Percentiles rank a stretch among this genome's conserved stretches.
These are phyloP conservation scores for Eilema sororculum DNA, from an alignment of 2,888 invertebrate genomes.

Conservation along the genomic window DNA sequence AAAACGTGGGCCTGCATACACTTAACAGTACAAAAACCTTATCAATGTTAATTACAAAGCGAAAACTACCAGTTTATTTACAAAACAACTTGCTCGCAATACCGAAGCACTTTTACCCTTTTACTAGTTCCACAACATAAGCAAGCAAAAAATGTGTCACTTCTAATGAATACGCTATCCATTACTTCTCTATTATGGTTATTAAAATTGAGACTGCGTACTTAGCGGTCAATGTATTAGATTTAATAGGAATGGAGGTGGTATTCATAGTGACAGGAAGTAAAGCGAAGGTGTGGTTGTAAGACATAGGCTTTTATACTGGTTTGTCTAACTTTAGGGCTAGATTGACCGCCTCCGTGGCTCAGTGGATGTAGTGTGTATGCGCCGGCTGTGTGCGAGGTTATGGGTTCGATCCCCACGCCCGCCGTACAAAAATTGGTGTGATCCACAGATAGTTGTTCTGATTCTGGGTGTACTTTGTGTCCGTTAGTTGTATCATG, in stretches of 20 bases:
- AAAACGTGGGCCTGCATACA: background rate
- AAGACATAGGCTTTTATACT: constrained; percentile 35
- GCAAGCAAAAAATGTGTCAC: background rate
- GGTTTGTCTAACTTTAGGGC: constrained; percentile 20
- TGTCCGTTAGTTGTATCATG: no score
- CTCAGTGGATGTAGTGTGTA: no score
- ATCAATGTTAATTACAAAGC: constrained; percentile 1
- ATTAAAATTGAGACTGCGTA: background rate
- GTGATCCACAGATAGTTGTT: no score
- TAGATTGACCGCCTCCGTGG: no score
- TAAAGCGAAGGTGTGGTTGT: constrained; percentile 43
- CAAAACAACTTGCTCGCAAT: constrained; percentile 4
- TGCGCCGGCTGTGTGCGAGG: no score
- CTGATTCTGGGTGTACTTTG: no score
- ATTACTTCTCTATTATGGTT: constrained; percentile 14
- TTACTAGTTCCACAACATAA: constrained; percentile 9
- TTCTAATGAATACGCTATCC: background rate
- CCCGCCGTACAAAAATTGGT: no score
- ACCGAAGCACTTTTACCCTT: constrained; percentile 20
- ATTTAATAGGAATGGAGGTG: constrained; percentile 32
- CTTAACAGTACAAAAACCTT: background rate
- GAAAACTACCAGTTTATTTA: background rate
- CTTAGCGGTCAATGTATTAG: constrained; percentile 16
- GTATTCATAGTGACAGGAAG: constrained; percentile 50
- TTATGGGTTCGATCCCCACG: no score